Evolutionary conservation across 2,797 vertebrate genomes (phyloP).

Genomic region (Amblyraja radiata): DNA sequence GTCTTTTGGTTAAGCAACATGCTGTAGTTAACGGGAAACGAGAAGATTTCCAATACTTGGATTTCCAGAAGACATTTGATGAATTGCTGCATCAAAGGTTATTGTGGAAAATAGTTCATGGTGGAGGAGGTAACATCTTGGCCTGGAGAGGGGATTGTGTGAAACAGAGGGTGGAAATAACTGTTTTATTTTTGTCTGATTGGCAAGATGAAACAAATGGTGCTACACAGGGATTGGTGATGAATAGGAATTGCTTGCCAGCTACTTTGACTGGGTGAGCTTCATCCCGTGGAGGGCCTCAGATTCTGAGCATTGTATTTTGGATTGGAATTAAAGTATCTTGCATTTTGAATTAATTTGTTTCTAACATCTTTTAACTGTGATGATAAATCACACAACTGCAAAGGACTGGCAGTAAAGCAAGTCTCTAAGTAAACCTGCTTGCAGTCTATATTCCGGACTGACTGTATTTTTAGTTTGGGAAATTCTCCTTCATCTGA

Average conservation of each 20-base stretch:
- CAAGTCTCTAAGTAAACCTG: not conserved
- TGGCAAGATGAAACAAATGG: no score
- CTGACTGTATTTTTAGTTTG: not conserved
- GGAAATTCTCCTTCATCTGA: not conserved
- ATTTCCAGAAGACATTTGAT: no score
- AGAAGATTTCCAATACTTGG: no score
- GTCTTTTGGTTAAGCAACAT: no score
- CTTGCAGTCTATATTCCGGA: not conserved
- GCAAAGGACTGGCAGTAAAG: not conserved
- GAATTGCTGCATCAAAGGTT: no score
- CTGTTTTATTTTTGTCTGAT: no score
- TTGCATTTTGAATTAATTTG: not conserved
- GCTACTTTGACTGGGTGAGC: not conserved
- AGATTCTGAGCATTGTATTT: not conserved
- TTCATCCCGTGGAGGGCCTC: not conserved
- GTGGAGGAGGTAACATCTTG: no score
- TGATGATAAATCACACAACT: not conserved
- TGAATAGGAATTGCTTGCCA: not conserved
- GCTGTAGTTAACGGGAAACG: no score
- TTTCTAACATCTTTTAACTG: not conserved
- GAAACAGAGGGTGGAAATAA: no score
- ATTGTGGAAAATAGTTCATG: no score
- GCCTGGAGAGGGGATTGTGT: no score
- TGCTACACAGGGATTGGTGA: no score
- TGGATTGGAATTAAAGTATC: not conserved